Evolutionary conservation across 2,797 vertebrate species (phyloP), one percentile per base, ranked within the genome.

Genomic region (Cryptoblepharus egeriae): DNA sequence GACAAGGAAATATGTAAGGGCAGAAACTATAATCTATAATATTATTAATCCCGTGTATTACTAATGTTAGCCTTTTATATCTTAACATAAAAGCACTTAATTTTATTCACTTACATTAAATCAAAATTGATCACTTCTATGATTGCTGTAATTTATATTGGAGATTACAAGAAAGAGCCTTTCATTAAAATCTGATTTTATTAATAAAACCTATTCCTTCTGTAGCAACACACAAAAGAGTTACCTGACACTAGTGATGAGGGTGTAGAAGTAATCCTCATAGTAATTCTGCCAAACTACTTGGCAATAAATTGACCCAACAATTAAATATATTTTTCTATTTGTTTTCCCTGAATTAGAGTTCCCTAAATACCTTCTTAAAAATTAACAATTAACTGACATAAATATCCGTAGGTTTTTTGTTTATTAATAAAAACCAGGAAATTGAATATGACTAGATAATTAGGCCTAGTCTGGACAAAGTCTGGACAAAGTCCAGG

Each of bases 181-280:
- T 92, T 91, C 89, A 92, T 91, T 93, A 92, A 92, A 92, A 92
- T 81, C 88, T 88, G 69, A 68, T 90, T 92, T 93, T 89, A 92
- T 89, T 93, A 93, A 91, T 92, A 93, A 91, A 93, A 92, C 85
- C 85, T 85, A 81, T 72, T 91, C 87, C 81, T 84, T 81, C 67
- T 84, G 65, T 88, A 82, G 88, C 79, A 87, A 86, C 80, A 77
- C n/a, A 52, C 39, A 52, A 85, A 85, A n/a, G 79, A 88, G 83
- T 85, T 92, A 89, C 91, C 92, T 92, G 69, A 88, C 75, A 85
- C 85, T 85, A 86, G 90, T 90, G 90, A 88, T 65, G 74, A 75
- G 82, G 80, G 79, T 57, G 86, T 84, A 81, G 85, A 88, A 94
- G 84, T 90, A 90, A 92, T 91, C 85, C 85, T 80, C 89, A 88